Evolutionary conservation across 2,797 vertebrate genomes (phyloP).

Genomic region (Onychomys leucogaster): DNA sequence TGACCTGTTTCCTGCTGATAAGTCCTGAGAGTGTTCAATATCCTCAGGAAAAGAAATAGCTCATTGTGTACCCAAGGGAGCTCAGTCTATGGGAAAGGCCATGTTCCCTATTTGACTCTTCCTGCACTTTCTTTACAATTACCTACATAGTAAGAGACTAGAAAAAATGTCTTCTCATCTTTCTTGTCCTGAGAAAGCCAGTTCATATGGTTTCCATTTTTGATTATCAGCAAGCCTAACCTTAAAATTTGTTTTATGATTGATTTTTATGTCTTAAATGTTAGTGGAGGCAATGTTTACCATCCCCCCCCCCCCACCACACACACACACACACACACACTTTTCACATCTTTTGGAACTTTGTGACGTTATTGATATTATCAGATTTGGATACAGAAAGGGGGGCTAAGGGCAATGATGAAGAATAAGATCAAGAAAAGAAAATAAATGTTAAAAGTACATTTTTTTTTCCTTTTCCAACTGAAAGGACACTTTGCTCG

Average conservation of each 20-base stretch:
- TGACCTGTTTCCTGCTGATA: conserved; percentile 83
- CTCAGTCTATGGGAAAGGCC: conserved; percentile 60
- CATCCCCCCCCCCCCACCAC: accelerated
- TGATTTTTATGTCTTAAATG: not conserved
- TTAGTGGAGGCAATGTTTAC: not conserved
- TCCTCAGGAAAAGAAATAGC: conserved; percentile 78
- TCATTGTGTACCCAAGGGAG: conserved; percentile 59
- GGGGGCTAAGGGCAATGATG: not conserved
- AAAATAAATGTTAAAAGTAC: not conserved
- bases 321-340: too few species aligned
- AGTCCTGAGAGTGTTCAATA: conserved; percentile 69
- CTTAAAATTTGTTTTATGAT: conserved; percentile 8
- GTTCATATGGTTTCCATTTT: not conserved
- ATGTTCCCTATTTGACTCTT: not conserved
- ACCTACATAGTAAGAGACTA: not conserved
- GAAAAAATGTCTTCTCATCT: not conserved
- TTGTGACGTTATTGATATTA: not conserved
- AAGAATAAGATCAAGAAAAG: not conserved
- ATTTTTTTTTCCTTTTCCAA: not conserved
- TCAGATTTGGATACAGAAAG: not conserved
- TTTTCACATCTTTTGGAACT: not conserved
- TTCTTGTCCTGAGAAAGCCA: not conserved
- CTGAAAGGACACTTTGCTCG: not conserved
- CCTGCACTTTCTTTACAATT: conserved; percentile 44
- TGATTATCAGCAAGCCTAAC: not conserved